Evolutionary conservation across 2,113 vertebrate genomes (phyloP).

Genomic region (Petaurus breviceps): DNA sequence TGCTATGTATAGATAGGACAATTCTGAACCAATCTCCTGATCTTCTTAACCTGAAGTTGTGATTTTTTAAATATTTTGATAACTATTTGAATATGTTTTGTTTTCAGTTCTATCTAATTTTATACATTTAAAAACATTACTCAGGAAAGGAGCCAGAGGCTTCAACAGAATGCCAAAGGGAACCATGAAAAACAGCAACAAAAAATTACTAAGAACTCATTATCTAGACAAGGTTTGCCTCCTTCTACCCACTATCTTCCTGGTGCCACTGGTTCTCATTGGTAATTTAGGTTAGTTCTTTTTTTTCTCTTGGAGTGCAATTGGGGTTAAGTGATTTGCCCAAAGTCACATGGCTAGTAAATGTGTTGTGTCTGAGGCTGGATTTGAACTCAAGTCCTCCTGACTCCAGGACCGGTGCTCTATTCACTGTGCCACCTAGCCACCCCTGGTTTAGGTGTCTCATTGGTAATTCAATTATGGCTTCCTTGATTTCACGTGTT

Average conservation of each 20-base stretch:
- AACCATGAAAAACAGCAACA: not conserved
- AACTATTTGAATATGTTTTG: not conserved
- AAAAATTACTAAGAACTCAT: not conserved
- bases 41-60: not conserved
- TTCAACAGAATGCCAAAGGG: not conserved
- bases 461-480: not conserved
- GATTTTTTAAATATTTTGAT: not conserved
- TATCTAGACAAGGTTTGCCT: not conserved
- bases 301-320: no score
- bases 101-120: not conserved
- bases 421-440: no score
- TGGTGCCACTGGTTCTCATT: not conserved
- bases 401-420: no score
- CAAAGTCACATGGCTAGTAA: no score
- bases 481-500: not conserved
- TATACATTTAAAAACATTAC: not conserved
- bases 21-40: not conserved
- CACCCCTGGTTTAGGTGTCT: not conserved
- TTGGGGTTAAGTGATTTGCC: no score
- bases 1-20: not conserved
- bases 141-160: not conserved
- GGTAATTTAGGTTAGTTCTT: not conserved
- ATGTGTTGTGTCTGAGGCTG: no score
- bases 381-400: no score
- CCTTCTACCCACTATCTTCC: not conserved